phyloP scores from a whole-genome alignment of 2,888 invertebrate genomes.

The Macropis europaea region DNA sequence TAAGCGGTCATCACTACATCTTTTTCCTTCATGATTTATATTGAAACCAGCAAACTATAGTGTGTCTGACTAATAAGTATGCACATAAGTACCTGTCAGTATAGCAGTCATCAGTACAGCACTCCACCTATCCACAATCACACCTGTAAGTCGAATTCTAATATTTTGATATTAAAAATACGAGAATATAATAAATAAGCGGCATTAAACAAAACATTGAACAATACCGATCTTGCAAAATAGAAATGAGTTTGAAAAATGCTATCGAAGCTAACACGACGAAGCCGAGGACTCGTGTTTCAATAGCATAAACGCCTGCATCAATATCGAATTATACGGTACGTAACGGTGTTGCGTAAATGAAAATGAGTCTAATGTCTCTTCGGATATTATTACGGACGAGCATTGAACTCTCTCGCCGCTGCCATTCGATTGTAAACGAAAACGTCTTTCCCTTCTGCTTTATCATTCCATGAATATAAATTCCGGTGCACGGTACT shows the following conservation, averaged over 20 bases:
- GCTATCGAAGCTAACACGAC: not conserved
- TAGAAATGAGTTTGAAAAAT: not conserved
- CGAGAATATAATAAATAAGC: not conserved
- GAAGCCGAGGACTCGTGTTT: constrained; percentile 1
- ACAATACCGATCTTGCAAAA: not conserved
- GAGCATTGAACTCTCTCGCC: constrained; percentile 48
- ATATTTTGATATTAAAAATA: too few relatives aligned
- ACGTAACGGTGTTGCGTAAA: constrained; percentile 51
- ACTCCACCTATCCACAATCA: too few relatives aligned
- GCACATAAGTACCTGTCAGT: too few relatives aligned
- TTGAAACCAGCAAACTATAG: too few relatives aligned
- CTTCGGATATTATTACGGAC: constrained; percentile 34
- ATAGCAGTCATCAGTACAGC: too few relatives aligned
- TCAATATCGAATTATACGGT: constrained; percentile 31
- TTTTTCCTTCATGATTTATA: too few relatives aligned
- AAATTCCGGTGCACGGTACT: constrained; percentile 57
- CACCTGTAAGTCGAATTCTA: too few relatives aligned
- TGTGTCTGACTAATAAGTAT: too few relatives aligned
- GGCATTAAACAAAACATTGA: not conserved
- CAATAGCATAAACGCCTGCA: constrained; percentile 1
- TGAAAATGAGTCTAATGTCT: constrained; percentile 34
- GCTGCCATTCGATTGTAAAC: constrained; percentile 35
- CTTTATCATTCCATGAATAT: constrained; percentile 52
- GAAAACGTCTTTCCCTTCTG: constrained; percentile 22
- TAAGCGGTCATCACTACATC: too few relatives aligned